Evolutionary conservation across 2,113 vertebrate genomes (phyloP).

Genomic region (Centropus bengalensis): DNA sequence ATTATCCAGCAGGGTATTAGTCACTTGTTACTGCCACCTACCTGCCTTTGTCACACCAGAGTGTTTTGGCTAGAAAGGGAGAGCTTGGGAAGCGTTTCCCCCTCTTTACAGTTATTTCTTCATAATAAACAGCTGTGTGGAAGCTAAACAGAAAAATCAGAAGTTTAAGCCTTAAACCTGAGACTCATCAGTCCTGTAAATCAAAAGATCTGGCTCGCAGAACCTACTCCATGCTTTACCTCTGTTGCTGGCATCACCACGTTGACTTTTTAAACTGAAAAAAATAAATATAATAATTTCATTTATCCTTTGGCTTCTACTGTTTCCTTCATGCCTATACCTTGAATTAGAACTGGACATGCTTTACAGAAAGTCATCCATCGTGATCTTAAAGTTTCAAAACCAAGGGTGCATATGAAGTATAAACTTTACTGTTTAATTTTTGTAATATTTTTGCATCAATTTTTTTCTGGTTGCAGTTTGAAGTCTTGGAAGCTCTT

Average conservation of each 20-base stretch:
- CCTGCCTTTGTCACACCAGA: neutral
- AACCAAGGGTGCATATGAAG: neutral
- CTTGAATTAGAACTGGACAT: neutral
- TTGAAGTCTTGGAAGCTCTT: neutral
- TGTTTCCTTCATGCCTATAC: neutral
- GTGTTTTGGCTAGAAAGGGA: neutral
- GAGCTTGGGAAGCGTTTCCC: neutral
- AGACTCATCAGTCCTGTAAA: neutral
- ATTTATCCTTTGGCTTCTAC: neutral
- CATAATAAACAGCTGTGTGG: neutral
- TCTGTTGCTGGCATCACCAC: neutral
- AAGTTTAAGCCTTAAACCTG: neutral
- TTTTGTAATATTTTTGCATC: neutral
- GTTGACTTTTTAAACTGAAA: constrained; percentile 3
- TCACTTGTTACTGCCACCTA: constrained; percentile 58
- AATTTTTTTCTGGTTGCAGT: neutral
- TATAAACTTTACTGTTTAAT: neutral
- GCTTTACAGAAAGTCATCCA: neutral
- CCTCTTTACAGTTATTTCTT: neutral
- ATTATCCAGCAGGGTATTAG: constrained; percentile 27
- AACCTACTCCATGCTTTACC: neutral
- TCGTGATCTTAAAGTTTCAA: neutral
- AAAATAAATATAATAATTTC: neutral
- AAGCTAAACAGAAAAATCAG: neutral
- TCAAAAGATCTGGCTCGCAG: neutral